These are phyloP conservation scores for Zophobas morio DNA, from an alignment of 1,140 invertebrate genomes.

Conservation along the genomic window DNA sequence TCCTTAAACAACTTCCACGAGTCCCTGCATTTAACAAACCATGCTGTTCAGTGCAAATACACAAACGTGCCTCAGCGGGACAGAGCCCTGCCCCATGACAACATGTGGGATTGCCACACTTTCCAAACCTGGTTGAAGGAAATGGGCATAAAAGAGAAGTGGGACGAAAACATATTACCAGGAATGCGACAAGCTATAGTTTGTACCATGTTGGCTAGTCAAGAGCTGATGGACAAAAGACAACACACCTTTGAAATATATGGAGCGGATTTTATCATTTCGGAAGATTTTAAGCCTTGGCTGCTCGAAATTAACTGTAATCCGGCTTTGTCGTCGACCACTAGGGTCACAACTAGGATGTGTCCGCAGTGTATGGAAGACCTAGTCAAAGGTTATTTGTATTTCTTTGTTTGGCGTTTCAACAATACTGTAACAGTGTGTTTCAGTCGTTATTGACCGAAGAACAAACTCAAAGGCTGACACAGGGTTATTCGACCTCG, in stretches of 20 bases:
- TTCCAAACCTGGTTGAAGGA: conserved; percentile 82
- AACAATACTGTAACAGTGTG: background rate
- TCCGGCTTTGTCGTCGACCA: conserved; percentile 91
- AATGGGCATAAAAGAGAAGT: conserved; percentile 81
- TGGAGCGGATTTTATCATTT: conserved; percentile 94
- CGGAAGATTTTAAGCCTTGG: conserved; percentile 92
- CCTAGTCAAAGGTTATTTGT: conserved; percentile 87
- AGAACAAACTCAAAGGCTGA: conserved; percentile 83
- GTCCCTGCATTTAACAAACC: conserved; percentile 94
- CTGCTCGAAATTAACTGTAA: conserved; percentile 96
- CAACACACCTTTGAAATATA: conserved; percentile 94
- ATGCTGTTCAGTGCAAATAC: conserved; percentile 94
- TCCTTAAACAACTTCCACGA: conserved; percentile 92
- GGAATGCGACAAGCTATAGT: conserved; percentile 92
- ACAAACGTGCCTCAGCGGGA: conserved; percentile 84
- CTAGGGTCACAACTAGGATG: conserved; percentile 88
- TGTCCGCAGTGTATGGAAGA: conserved; percentile 92
- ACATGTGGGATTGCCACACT: conserved; percentile 90
- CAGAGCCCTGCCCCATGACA: conserved; percentile 82
- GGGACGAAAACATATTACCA: conserved; percentile 77
- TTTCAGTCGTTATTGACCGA: conserved; percentile 89
- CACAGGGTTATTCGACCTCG: conserved; percentile 89
- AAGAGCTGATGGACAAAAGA: conserved; percentile 87
- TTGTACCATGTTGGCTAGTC: conserved; percentile 88
- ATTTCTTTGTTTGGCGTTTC: background rate